Conservation (phyloP, 2,797 vertebrate species). For the Spinus olivaceus region DNA sequence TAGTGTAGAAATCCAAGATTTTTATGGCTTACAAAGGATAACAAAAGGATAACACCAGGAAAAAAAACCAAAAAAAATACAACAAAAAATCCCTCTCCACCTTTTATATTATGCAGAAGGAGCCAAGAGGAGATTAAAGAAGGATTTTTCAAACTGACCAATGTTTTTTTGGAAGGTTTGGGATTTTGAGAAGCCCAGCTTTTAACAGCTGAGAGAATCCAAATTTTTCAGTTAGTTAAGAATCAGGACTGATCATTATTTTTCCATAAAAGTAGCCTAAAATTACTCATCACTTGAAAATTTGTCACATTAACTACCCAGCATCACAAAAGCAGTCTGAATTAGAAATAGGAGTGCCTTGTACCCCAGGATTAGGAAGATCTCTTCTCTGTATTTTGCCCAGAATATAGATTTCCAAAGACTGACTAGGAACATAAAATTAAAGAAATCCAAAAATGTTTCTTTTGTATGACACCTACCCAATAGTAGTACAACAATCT, state of each 20-base stretch:
- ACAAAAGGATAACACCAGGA: background rate
- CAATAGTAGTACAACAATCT: background rate
- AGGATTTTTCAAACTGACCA: background rate
- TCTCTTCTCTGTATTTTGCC: background rate
- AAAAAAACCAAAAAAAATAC: no score
- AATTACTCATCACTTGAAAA: background rate
- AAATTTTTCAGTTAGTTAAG: background rate
- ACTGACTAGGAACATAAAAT: background rate
- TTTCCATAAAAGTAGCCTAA: background rate
- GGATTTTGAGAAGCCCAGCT: background rate
- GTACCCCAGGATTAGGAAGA: background rate
- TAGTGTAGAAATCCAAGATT: background rate
- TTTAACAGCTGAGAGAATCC: background rate
- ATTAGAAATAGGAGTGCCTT: background rate
- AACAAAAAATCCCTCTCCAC: background rate
- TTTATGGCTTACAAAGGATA: background rate
- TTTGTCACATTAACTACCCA: background rate
- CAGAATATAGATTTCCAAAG: background rate
- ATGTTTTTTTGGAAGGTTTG: background rate
- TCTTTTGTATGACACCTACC: background rate
- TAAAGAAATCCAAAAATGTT: background rate
- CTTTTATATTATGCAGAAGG: background rate
- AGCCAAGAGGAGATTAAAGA: background rate
- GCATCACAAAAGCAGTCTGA: background rate
- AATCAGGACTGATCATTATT: background rate